Evolutionary conservation across 2,797 vertebrate genomes (phyloP), one percentile per base, ranked within the genome.

Genomic region (Liasis olivaceus): DNA sequence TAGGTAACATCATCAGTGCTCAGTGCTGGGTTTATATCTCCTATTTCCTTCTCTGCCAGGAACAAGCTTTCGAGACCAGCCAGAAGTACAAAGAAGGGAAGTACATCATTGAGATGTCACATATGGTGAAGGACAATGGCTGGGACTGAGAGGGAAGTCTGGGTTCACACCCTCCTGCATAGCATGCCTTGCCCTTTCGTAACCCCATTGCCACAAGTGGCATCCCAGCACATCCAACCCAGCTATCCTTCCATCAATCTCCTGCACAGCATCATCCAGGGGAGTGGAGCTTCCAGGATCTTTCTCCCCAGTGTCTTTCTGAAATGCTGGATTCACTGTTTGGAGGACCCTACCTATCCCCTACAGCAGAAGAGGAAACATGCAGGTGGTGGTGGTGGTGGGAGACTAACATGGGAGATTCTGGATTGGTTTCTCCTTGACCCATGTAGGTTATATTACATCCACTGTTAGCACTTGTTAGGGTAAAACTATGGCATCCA

Each of bases 71-170:
- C 91, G 97, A 97, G 95, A 97, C 96, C 0, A 97, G 97, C 96
- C 97, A 97, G 97, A 97, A 97, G 91, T 97, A 97, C 96, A 97
- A 97, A 91, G 97, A 97, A 90, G 97, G 97, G 62, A 97, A 97
- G 84, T 97, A 97, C 95, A 97, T 97, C 96, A 97, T 97, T 92
- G 97, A 97, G 90, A 96, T 97, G 96, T 97, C 97, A 64, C 97
- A 97, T 92, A 97, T 97, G 97, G 96, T 97, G 95, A 97, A 97
- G 89, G 97, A 97, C 95, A 97, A 97, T 89, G 97, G 97, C 96
- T 97, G 97, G 97, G 97, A 97, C 93, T 97, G 96, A 97, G 92
- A 95, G 95, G 92, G 93, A 96, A 96, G 91, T 72, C 90, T 94
- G 94, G 87, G 94, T 91, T 94, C 92, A 91, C 87, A 93, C 89